Conservation (phyloP, 2,888 invertebrate genomes). For the Lingula anatina region DNA sequence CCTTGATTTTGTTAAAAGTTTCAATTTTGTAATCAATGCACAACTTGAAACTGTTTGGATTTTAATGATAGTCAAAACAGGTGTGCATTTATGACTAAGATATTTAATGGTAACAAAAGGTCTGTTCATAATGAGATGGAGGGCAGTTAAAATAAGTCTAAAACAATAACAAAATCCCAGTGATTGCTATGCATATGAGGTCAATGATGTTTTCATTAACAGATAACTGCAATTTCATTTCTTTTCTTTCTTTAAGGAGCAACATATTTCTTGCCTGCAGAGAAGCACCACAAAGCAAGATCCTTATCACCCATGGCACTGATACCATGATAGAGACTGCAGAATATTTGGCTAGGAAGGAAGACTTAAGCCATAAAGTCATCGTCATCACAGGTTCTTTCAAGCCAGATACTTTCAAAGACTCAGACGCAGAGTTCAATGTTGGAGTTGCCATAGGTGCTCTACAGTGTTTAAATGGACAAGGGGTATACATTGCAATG, state of each 20-base stretch:
- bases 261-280: slow-evolving; percentile 6
- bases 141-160: too few relatives aligned
- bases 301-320: slow-evolving; percentile 32
- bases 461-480: slow-evolving; percentile 8
- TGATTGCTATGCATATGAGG: too few relatives aligned
- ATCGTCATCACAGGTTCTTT: slow-evolving; percentile 25
- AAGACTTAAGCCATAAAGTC: slow-evolving; percentile 7
- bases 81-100: too few relatives aligned
- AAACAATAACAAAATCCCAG: too few relatives aligned
- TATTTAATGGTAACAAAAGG: too few relatives aligned
- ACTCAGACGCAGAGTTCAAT: slow-evolving; percentile 32
- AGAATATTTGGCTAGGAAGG: slow-evolving; percentile 12
- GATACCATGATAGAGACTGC: slow-evolving; percentile 31
- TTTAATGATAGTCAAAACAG: too few relatives aligned
- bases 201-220: too few relatives aligned
- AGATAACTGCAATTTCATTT: too few relatives aligned
- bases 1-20: too few relatives aligned
- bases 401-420: slow-evolving; percentile 25
- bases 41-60: too few relatives aligned
- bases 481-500: slow-evolving; percentile 26
- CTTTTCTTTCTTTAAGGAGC: slow-evolving; percentile 5
- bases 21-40: too few relatives aligned
- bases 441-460: slow-evolving; percentile 28
- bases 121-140: too few relatives aligned
- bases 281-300: slow-evolving; percentile 1